Base-by-base conservation (phyloP, 1,140 invertebrate genomes). In the Zaprionus gabonicus region DNA sequence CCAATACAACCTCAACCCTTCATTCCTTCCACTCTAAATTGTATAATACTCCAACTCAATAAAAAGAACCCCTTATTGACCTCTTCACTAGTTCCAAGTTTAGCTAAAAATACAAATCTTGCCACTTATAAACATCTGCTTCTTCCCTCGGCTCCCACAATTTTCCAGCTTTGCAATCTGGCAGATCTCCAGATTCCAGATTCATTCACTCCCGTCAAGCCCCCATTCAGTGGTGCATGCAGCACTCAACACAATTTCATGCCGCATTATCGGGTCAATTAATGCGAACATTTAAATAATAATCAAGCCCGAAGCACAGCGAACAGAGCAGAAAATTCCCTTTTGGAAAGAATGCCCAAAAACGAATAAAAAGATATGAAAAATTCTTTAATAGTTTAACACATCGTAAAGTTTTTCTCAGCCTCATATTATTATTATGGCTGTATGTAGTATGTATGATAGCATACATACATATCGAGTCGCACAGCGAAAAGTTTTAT, bases 371-470 rank as follows among this genome's bases (percentile, higher is more conserved):
- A 58, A 83, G 60, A 76, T 62, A 53, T 25, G 27, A 67, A 68
- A 69, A 68, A 69, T 90, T 79, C 74, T 71, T 81, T 84, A 78
- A 90, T 84, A 76, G 84, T 79, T 87, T 87, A 70, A 78, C 84
- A 87, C 78, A 71, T 90, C 84, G 64, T 87, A 81, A 87, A 87
- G 75, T 73, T 88, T 79, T 88, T 83, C 78, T 60, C 84, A 58
- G 81, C 51, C 59, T 59, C 77, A 77, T 72, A 76, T 76, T 69
- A 71, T 68, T 67, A 63, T 68, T 67, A 63, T 58, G 46, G 58
- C 57, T 70, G 23, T 60, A 60, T 56, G 55, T 60, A 25, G 41
- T 44, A 58, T 20, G 20, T 59, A 60, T 28, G 36, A 60, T 60
- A 20, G 41, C 41, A 53, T 70, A 60, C 41, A 53, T 70, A 60